Evolutionary conservation across 2,113 vertebrate species (phyloP).

Genomic region (Mastomys natalensis): DNA sequence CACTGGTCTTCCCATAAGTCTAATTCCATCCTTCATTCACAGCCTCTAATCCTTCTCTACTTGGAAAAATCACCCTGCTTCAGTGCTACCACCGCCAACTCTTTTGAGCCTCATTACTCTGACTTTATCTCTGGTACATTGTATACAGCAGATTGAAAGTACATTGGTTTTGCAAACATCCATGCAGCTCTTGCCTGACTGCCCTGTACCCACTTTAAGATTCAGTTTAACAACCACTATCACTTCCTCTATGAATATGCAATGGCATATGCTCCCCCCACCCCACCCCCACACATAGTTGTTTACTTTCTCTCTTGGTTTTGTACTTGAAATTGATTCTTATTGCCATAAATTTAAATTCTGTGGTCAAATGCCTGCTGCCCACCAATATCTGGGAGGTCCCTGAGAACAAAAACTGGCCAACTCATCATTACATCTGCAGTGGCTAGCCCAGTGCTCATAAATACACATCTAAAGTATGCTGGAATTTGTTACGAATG

Average conservation of each 20-base stretch:
- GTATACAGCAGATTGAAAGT: neutral
- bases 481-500: neutral
- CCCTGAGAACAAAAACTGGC: neutral
- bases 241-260: constrained; percentile 53
- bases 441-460: neutral
- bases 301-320: neutral
- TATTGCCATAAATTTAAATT: constrained; percentile 36
- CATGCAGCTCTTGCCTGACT: neutral
- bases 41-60: constrained; percentile 5
- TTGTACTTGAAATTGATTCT: constrained; percentile 44
- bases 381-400: neutral
- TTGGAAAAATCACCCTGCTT: neutral
- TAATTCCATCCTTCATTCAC: neutral
- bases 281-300: neutral
- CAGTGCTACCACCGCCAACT: neutral
- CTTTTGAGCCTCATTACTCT: neutral
- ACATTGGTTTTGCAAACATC: neutral
- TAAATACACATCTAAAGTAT: neutral
- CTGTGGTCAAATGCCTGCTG: neutral
- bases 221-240: constrained; percentile 20
- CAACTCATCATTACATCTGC: neutral
- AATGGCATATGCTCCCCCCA: neutral
- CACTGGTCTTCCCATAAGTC: neutral
- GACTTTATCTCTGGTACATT: constrained; percentile 24
- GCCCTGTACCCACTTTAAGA: constrained; percentile 14